Conservation (phyloP, 2,113 vertebrate species). For the Mobula birostris region DNA sequence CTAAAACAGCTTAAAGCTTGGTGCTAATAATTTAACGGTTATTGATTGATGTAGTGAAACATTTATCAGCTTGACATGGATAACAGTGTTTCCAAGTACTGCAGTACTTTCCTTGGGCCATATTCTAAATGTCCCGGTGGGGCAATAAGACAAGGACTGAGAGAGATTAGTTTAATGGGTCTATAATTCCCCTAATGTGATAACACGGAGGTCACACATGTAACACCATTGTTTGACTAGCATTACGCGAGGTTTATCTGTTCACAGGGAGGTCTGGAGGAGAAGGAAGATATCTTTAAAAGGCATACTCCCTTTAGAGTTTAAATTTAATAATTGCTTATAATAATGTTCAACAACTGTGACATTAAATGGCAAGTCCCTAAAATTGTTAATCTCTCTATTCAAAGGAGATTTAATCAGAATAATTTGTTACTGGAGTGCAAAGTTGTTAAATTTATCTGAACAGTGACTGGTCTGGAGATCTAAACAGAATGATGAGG, state of each 20-base stretch:
- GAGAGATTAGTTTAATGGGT: conserved; percentile 18
- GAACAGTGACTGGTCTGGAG: not conserved
- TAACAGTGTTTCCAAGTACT: conserved; percentile 1
- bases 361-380: not conserved
- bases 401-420: not conserved
- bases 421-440: not conserved
- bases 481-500: not conserved
- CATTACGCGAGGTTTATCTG: not conserved
- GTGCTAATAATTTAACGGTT: conserved; percentile 20
- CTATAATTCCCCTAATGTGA: conserved; percentile 9
- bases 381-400: not conserved
- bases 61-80: conserved; percentile 33
- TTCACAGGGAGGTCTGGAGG: not conserved
- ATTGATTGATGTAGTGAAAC: conserved; percentile 17
- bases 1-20: not conserved
- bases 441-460: not conserved
- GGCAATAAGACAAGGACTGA: conserved; percentile 20
- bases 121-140: conserved; percentile 11
- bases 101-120: not conserved
- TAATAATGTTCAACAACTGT: not conserved
- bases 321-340: not conserved
- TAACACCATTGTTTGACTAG: conserved; percentile 1
- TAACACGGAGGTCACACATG: conserved; percentile 9
- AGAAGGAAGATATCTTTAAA: not conserved
- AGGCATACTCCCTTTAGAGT: not conserved